Conservation (phyloP, 1,140 invertebrate genomes). For the Bombus sylvicola region DNA sequence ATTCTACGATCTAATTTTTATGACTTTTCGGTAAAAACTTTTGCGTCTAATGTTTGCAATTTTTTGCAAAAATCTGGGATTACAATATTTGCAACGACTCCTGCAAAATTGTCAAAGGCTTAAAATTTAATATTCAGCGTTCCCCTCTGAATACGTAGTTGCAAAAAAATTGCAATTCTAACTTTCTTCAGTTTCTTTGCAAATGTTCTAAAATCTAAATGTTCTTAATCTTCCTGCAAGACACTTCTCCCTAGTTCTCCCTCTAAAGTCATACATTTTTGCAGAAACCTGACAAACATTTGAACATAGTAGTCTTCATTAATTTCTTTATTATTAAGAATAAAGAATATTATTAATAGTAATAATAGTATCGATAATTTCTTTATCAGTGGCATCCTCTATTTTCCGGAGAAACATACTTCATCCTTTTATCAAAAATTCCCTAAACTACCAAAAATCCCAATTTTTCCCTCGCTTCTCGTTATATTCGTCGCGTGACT, state of each 20-base stretch:
- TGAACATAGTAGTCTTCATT: background rate
- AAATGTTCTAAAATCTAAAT: constrained; percentile 1
- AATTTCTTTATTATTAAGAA: background rate
- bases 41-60: constrained; percentile 24
- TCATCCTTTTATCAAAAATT: background rate
- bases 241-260: background rate
- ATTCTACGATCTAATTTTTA: constrained; percentile 47
- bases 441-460: no score
- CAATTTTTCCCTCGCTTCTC: background rate
- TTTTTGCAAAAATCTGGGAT: constrained; percentile 10
- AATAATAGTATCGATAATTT: background rate
- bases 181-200: constrained; percentile 19
- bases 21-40: constrained; percentile 36
- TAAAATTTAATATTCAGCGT: constrained; percentile 2
- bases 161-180: constrained; percentile 17
- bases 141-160: background rate
- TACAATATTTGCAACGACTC: constrained; percentile 28
- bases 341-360: background rate
- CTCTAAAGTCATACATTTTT: background rate
- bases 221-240: background rate
- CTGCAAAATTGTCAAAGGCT: constrained; percentile 6
- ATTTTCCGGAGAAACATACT: background rate
- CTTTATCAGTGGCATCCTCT: background rate
- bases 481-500: no score
- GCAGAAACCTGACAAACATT: constrained; percentile 16